phyloP scores from a whole-genome alignment of 2,113 vertebrate genomes.

The Willisornis vidua region DNA sequence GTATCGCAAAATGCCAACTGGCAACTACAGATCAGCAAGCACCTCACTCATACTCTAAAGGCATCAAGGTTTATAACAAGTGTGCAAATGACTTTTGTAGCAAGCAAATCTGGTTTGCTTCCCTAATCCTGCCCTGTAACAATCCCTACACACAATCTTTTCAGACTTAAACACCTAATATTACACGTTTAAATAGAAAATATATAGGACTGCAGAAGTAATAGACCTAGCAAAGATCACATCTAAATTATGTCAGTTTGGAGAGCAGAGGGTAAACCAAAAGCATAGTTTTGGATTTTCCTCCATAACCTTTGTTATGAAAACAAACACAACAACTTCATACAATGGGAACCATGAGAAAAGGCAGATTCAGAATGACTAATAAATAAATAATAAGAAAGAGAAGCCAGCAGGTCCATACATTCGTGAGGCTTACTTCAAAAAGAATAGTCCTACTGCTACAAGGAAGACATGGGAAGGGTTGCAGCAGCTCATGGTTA shows the following conservation, averaged over 20 bases:
- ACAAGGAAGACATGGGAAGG: neutral
- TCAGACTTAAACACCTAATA: neutral
- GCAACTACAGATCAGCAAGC: neutral
- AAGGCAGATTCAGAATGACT: neutral
- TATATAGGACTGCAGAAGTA: neutral
- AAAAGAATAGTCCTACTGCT: neutral
- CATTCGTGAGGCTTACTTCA: neutral
- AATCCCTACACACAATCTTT: neutral
- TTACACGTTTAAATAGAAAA: neutral
- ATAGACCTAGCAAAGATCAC: neutral
- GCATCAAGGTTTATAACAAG: neutral
- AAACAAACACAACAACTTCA: neutral
- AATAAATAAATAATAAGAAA: neutral
- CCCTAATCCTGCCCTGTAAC: neutral
- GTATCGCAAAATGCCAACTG: neutral
- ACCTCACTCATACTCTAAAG: neutral
- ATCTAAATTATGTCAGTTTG: neutral
- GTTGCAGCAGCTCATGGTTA: neutral
- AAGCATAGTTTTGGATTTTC: neutral
- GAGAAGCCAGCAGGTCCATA: neutral
- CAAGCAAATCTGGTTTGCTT: neutral
- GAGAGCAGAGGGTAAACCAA: neutral
- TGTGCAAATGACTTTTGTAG: neutral
- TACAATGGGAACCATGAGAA: neutral
- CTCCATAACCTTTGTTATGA: neutral